Base-by-base conservation (phyloP, 2,797 vertebrate species). In the Falco cherrug region DNA sequence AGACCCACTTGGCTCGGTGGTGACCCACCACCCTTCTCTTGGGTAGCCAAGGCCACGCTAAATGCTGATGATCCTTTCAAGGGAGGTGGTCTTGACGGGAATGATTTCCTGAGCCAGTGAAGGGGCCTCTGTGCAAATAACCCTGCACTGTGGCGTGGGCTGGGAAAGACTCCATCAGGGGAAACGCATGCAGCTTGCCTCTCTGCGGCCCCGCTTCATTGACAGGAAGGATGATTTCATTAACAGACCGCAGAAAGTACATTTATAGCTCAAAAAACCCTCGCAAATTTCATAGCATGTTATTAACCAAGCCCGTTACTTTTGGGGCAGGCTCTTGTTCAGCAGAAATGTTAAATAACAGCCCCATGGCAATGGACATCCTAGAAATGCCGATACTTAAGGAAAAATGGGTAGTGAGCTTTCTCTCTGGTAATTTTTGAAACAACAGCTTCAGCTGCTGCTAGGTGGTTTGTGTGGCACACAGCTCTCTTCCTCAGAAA, bases 271-370 rank as follows among this genome's bases (percentile, higher is more conserved):
- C 43, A 60, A 75, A 92, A 86, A 41, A 3, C 5, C 59, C 47
- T 86, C 39, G 20, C 2, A 6, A 11, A 56, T 13, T 84, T 91
- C 16, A 31, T 26, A 84, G 48, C 6, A 5, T 82, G 54, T 59
- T 70, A 35, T 82, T 96, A 85, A 77, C 51, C 1, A 2, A 88
- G 51, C 48, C 54, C n/a, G 22, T 78, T 84, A 48, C 24, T 83
- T 85, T 79, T 73, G 16, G 50, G 54, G 21, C 4, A 10, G 50
- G 31, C 10, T 69, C 11, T 85, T 75, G 45, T 71, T 92, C 77
- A 87, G 53, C 54, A 96, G 88, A 80, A 95, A 82, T 39, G 25
- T 35, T 59, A 75, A 95, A 45, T 80, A 89, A 65, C 64, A 65
- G 33, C 13, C 14, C 17, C 26, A 8, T 29, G 59, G 75, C 35